These are phyloP conservation scores for Brachionus koreanus DNA, from an alignment of 1,140 invertebrate genomes.

Conservation along the genomic window DNA sequence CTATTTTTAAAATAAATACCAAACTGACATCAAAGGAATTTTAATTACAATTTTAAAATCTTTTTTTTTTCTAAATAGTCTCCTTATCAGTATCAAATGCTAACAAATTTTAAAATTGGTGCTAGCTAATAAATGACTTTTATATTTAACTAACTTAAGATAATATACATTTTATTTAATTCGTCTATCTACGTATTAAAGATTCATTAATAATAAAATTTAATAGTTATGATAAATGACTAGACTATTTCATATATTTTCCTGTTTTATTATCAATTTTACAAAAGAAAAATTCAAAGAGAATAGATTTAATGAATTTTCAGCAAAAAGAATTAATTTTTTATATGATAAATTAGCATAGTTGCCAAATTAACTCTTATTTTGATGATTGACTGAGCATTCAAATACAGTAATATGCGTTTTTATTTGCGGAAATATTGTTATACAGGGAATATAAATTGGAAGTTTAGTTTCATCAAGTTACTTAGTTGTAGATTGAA, in stretches of 20 bases:
- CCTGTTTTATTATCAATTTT: not conserved
- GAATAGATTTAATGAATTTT: not conserved
- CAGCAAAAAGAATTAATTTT: not conserved
- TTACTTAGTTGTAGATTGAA: not conserved
- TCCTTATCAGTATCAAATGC: not conserved
- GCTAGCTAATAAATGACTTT: not conserved
- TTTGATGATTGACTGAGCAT: not conserved
- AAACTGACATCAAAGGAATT: not conserved
- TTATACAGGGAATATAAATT: not conserved
- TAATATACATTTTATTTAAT: not conserved
- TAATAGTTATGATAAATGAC: not conserved
- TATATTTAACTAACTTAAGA: not conserved
- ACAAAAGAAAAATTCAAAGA: not conserved
- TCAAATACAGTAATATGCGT: not conserved
- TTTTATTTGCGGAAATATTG: not conserved
- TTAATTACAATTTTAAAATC: not conserved
- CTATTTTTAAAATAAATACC: not conserved
- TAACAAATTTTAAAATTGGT: not conserved
- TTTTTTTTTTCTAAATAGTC: not conserved
- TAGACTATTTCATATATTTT: not conserved
- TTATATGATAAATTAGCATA: not conserved
- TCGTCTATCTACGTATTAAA: not conserved
- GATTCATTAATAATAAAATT: not conserved
- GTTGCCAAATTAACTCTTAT: not conserved
- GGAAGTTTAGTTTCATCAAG: not conserved